phyloP scores from a whole-genome alignment of 2,113 vertebrate genomes.

The Rissa tridactyla region DNA sequence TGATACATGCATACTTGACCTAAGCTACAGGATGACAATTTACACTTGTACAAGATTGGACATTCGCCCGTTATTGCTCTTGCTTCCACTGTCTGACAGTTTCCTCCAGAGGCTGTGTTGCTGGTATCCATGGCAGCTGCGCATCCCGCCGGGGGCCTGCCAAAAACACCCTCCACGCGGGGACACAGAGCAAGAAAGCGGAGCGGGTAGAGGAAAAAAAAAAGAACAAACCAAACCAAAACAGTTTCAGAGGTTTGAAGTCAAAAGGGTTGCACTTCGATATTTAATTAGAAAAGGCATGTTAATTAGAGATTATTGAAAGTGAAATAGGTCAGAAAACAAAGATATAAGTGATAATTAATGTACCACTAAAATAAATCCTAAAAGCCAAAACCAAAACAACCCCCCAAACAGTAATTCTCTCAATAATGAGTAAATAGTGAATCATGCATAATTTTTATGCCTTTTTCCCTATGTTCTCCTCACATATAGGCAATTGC shows the following conservation, averaged over 20 bases:
- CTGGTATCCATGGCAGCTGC: constrained; percentile 69
- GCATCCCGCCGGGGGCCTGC: background rate
- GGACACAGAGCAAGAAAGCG: background rate
- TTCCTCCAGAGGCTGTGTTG: constrained; percentile 5
- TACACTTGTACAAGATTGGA: background rate
- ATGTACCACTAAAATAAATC: background rate
- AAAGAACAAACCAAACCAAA: background rate
- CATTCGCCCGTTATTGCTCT: constrained; percentile 16
- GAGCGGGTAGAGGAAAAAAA: background rate
- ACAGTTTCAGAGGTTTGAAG: background rate
- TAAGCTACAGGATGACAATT: constrained; percentile 1
- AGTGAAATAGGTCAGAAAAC: background rate
- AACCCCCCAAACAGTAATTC: background rate
- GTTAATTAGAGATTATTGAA: background rate
- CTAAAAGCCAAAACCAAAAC: background rate
- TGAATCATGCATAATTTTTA: background rate
- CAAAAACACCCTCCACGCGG: background rate
- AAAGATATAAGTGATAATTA: background rate
- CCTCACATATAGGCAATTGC: background rate
- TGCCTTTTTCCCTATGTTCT: background rate
- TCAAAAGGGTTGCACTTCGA: background rate
- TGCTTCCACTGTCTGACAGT: background rate
- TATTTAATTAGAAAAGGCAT: background rate
- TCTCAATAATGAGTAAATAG: background rate
- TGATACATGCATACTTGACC: background rate